Evolutionary conservation across 2,797 vertebrate genomes (phyloP).

Genomic region (Leptodactylus fallax): DNA sequence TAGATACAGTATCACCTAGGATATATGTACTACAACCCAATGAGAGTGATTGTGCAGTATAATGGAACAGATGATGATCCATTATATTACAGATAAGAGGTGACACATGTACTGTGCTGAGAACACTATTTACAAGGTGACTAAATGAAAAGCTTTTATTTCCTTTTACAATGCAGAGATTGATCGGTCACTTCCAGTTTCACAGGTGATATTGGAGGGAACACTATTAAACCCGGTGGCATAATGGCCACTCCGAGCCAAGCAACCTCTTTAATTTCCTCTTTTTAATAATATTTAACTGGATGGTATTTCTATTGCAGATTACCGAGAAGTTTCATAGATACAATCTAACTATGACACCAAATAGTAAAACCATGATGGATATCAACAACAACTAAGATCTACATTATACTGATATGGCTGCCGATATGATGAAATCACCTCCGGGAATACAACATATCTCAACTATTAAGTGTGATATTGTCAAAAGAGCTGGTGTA

Average conservation of each 20-base stretch:
- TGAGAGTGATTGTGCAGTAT: no score
- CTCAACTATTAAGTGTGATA: background rate
- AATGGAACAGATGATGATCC: background rate
- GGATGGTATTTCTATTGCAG: background rate
- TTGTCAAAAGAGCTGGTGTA: background rate
- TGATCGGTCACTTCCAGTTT: background rate
- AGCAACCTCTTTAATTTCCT: background rate
- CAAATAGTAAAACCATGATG: no score
- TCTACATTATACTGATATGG: background rate
- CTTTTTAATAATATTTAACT: slow-evolving; percentile 22
- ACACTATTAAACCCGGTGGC: background rate
- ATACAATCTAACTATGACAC: background rate
- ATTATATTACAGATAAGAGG: background rate
- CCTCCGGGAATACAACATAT: background rate
- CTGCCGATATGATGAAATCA: background rate
- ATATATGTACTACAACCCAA: background rate
- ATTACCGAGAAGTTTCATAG: background rate
- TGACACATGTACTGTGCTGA: background rate
- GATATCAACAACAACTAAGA: background rate
- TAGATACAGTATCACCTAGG: background rate
- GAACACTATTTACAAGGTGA: background rate
- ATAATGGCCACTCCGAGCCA: background rate
- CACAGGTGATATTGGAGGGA: background rate
- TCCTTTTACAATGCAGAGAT: background rate
- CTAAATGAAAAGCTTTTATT: background rate